phyloP scores from a whole-genome alignment of 2,797 vertebrate species.

The Oreortyx pictus region DNA sequence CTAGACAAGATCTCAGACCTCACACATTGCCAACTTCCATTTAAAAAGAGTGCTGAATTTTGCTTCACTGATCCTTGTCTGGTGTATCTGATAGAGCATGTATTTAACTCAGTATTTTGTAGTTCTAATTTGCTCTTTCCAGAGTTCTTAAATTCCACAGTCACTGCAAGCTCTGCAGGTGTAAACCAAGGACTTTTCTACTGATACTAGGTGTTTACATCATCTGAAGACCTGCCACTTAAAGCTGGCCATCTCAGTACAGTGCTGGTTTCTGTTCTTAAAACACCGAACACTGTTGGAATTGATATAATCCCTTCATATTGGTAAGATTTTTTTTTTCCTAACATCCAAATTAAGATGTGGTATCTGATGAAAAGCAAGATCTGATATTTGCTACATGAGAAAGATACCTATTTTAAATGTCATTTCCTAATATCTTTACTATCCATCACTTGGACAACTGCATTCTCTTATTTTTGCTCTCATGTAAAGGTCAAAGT shows the following conservation, averaged over 20 bases:
- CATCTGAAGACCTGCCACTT: neutral
- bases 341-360: neutral
- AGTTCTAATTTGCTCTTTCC: neutral
- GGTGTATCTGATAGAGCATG: neutral
- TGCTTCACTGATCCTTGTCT: neutral
- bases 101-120: neutral
- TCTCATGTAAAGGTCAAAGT: slow-evolving; percentile 13
- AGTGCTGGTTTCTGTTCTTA: neutral
- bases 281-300: neutral
- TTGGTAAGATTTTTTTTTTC: neutral
- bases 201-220: neutral
- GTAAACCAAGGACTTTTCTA: neutral
- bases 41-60: neutral
- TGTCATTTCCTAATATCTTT: neutral
- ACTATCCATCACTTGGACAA: neutral
- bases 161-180: neutral
- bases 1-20: neutral
- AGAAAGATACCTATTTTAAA: slow-evolving; percentile 4
- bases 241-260: neutral
- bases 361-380: neutral
- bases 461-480: neutral
- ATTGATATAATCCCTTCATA: neutral
- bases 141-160: neutral
- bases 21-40: neutral
- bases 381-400: neutral